Conservation (phyloP, 2,797 vertebrate species). For the Artibeus lituratus region DNA sequence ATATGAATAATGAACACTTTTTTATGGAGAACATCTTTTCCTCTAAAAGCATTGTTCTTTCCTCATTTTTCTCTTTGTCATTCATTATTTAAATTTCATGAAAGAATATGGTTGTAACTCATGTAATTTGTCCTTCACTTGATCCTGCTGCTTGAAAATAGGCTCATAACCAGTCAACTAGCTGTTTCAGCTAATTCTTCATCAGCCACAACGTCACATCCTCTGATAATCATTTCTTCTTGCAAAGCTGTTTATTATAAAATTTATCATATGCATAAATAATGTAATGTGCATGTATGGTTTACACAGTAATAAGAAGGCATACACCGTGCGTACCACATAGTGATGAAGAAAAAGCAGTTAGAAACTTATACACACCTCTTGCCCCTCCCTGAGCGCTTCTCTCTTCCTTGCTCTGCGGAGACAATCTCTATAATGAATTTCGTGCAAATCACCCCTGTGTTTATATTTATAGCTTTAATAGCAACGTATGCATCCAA, state of each 20-base stretch:
- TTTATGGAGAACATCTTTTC: not conserved
- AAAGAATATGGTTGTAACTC: slow-evolving; percentile 73
- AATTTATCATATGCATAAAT: not conserved
- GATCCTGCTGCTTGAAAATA: slow-evolving; percentile 68
- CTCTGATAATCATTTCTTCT: not conserved
- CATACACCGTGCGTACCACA: not conserved
- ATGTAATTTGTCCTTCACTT: slow-evolving; percentile 72
- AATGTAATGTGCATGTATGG: not conserved
- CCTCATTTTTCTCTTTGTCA: slow-evolving; percentile 41
- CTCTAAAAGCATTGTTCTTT: slow-evolving; percentile 16
- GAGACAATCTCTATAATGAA: not conserved
- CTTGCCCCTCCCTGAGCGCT: accelerated
- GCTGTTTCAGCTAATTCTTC: slow-evolving; percentile 22
- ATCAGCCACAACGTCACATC: not conserved
- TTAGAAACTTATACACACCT: not conserved
- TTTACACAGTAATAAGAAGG: not conserved
- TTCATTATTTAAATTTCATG: slow-evolving; percentile 72
- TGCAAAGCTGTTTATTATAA: not conserved
- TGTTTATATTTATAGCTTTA: not conserved
- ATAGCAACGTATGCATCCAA: not conserved
- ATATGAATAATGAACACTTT: slow-evolving; percentile 12
- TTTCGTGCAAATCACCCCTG: not conserved
- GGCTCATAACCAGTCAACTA: slow-evolving; percentile 1
- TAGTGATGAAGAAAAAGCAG: not conserved
- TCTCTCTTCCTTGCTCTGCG: not conserved